Evolutionary conservation across 35 echinoderm and acorn worm genomes (phyloP).

Genomic region (Strongylocentrotus purpuratus): DNA sequence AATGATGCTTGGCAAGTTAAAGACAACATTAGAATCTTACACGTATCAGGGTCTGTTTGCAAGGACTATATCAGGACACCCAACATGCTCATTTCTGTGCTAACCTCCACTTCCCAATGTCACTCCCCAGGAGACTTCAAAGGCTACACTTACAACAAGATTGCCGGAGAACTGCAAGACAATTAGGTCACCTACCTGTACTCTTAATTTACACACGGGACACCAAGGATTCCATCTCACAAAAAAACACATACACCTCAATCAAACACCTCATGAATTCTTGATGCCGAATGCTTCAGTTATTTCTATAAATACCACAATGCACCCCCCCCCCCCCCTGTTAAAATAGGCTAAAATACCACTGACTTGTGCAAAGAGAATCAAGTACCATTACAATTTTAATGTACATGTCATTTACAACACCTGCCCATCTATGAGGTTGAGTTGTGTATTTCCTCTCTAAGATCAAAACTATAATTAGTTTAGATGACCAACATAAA

Average conservation of each 20-base stretch:
- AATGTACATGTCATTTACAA: background rate
- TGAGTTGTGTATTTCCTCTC: too few relatives aligned
- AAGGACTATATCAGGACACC: background rate
- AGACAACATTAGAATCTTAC: too few relatives aligned
- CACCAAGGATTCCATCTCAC: background rate
- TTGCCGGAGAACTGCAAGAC: background rate
- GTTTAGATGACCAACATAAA: background rate
- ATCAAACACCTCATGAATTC: background rate
- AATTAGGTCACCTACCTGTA: background rate
- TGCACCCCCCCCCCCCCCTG: background rate
- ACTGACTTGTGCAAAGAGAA: too few relatives aligned
- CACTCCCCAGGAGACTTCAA: slow-evolving; percentile 7
- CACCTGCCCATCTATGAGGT: background rate
- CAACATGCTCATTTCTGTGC: background rate
- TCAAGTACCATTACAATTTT: background rate
- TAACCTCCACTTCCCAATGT: background rate
- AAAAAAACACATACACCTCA: background rate
- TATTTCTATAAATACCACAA: background rate
- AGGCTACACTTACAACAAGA: background rate
- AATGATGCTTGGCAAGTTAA: too few relatives aligned
- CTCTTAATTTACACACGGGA: background rate
- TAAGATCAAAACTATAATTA: too few relatives aligned
- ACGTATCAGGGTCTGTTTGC: background rate
- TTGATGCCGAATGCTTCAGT: background rate
- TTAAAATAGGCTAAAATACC: background rate